phyloP scores from a whole-genome alignment of 2,113 vertebrate species.

The Saguinus imperator region DNA sequence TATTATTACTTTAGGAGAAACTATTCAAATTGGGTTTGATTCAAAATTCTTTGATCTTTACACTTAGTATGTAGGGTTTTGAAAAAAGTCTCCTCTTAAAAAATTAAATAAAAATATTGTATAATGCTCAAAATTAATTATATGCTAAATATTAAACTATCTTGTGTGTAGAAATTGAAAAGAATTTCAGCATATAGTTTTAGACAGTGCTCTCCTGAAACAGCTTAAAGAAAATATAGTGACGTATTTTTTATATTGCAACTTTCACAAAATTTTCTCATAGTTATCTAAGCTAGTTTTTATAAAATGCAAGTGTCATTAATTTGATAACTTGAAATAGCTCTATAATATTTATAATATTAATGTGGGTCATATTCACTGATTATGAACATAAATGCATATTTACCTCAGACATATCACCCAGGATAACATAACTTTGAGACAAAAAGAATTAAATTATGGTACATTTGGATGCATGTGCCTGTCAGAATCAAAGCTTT shows the following conservation, averaged over 20 bases:
- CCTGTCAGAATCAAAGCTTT: slow-evolving; percentile 24
- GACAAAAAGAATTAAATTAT: slow-evolving; percentile 30
- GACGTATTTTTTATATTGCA: background rate
- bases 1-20: background rate
- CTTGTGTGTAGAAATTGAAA: background rate
- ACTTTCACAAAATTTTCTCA: background rate
- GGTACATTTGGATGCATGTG: background rate
- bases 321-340: background rate
- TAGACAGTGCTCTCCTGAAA: background rate
- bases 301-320: slow-evolving; percentile 11
- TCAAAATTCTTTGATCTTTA: background rate
- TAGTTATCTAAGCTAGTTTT: background rate
- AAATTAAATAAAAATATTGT: slow-evolving; percentile 17
- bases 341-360: background rate
- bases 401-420: background rate
- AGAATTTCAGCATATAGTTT: background rate
- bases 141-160: background rate
- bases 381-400: background rate
- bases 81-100: background rate
- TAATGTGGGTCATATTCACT: background rate
- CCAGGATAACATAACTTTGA: background rate
- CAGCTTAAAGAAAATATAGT: background rate
- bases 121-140: background rate
- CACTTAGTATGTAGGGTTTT: background rate
- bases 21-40: background rate